phyloP scores from a whole-genome alignment of 2,797 vertebrate species.

The Sebastes iracundus region DNA sequence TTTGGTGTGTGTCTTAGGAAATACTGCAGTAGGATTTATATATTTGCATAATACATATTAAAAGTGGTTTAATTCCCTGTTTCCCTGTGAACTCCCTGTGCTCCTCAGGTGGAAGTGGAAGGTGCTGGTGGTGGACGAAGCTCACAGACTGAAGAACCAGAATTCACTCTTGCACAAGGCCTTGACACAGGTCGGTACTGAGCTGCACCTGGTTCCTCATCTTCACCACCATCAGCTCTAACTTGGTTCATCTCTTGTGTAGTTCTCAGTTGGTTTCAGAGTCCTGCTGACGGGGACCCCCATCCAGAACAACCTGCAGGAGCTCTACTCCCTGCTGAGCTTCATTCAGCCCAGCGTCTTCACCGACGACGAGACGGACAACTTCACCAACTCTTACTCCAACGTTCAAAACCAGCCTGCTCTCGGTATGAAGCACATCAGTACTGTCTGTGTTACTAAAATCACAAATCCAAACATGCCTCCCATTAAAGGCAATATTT shows the following conservation, averaged over 20 bases:
- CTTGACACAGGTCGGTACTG: conserved; percentile 85
- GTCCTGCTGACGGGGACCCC: conserved; percentile 94
- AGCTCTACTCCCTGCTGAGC: conserved; percentile 91
- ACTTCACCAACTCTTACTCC: conserved; percentile 84
- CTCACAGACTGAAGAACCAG: conserved; percentile 93
- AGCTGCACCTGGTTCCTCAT: neutral
- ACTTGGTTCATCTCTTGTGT: neutral
- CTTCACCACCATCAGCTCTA: too few relatives aligned
- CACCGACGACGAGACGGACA: conserved; percentile 73
- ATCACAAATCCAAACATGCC: neutral
- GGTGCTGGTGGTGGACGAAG: conserved; percentile 92
- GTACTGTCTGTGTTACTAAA: neutral
- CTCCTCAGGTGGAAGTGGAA: conserved; percentile 81
- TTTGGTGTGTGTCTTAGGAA: too few relatives aligned
- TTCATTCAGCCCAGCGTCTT: conserved; percentile 90
- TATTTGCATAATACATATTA: neutral
- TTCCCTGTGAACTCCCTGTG: neutral
- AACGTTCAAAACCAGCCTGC: conserved; percentile 78
- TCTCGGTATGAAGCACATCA: conserved; percentile 73
- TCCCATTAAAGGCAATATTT: neutral
- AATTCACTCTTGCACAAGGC: conserved; percentile 87
- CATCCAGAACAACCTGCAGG: conserved; percentile 93
- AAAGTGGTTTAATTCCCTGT: neutral
- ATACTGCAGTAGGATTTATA: too few relatives aligned
- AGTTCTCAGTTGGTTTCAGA: conserved; percentile 89